Evolutionary conservation across 92 coral and sea anemone species (phyloP).

Genomic region (Isaurus tuberculatus): DNA sequence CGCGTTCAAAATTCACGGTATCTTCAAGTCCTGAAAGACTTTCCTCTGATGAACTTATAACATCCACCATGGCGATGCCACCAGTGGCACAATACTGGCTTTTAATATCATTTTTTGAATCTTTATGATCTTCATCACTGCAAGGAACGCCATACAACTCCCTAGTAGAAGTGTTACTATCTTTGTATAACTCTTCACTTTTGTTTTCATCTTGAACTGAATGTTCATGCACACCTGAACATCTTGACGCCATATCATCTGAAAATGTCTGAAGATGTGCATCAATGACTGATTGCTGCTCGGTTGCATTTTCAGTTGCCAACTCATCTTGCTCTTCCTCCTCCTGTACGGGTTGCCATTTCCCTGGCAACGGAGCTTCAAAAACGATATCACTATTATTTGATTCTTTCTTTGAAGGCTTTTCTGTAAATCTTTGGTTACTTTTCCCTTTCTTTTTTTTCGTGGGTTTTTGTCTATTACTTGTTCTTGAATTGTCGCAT

Average conservation of each 20-base stretch:
- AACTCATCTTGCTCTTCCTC: slow-evolving; percentile 15
- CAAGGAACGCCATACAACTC: neutral
- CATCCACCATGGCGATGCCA: neutral
- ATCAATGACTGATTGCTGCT: neutral
- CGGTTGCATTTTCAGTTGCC: neutral
- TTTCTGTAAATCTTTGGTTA: neutral
- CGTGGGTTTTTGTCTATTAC: slow-evolving; percentile 19
- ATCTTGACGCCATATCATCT: neutral
- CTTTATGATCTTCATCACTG: neutral
- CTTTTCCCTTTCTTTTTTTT: slow-evolving; percentile 37
- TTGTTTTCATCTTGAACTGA: slow-evolving; percentile 16
- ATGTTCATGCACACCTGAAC: neutral
- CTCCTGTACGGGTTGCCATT: slow-evolving; percentile 51
- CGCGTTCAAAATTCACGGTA: neutral
- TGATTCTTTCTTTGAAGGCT: neutral
- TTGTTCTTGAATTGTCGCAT: neutral
- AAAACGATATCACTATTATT: slow-evolving; percentile 39
- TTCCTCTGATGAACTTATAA: neutral
- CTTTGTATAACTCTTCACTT: slow-evolving; percentile 19
- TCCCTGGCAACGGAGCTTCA: slow-evolving; percentile 76
- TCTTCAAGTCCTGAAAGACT: neutral
- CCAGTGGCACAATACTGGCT: neutral
- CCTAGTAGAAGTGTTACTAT: neutral
- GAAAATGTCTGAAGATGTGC: neutral
- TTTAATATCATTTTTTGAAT: neutral